Base-by-base conservation (phyloP, 2,797 vertebrate genomes). In the Anabas testudineus region DNA sequence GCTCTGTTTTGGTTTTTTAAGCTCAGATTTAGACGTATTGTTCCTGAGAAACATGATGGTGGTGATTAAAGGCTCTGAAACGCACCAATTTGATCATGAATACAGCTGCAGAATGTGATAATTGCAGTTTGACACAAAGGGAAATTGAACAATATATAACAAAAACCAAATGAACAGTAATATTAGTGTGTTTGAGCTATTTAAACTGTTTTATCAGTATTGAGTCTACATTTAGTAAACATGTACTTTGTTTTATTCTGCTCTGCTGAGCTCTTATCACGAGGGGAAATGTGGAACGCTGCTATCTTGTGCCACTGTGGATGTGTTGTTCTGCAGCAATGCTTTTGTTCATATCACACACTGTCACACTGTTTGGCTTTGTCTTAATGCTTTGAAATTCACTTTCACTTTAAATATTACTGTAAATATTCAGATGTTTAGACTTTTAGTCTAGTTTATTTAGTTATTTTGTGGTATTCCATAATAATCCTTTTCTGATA, bases 261-360 rank as follows among this genome's bases (percentile, higher is more conserved):
- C 58, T 52, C 7, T 0, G 30, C 56, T 10, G 36, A 42, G 32
- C 74, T 76, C 30, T 74, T 79, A 76, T 76, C 68, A 2, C 0
- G 10, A 15, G 59, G 18, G 34, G 26, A 67, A 54, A 75, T 28
- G 52, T 57, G 61, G 32, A 66, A 7, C 0, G 54, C 47, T 5
- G 36, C 58, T 76, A 66, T 83, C 72, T 74, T 0, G 5, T 45
- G 71, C 45, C 71, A 54, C 74, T 60, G 53, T 63, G 54, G 61
- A 54, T 19, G 52, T 10, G 36, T 57, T 60, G 64, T 60, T 73
- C 42, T 60, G 52, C 15, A n/a, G 46, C 67, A 57, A 10, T 72
- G 71, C 52, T 34, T 70, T 37, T 26, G 60, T 61, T 81, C 51
- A 30, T 71, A 73, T 72, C 67, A 13, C 61, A 60, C 10, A 1